Evolutionary conservation across 2,797 vertebrate genomes (phyloP).

Genomic region (Chrosomus eos): DNA sequence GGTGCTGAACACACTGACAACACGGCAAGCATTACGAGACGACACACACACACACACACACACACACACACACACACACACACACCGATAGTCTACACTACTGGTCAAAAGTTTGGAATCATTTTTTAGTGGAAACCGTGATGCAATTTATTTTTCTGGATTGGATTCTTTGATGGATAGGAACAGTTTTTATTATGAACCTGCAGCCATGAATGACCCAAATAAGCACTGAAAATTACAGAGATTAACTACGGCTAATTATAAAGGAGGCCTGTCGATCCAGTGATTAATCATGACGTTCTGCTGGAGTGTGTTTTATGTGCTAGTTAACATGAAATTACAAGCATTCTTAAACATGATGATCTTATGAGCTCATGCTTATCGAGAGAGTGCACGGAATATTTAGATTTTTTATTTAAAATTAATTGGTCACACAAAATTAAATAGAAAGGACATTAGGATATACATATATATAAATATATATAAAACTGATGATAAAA

Average conservation of each 20-base stretch:
- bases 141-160: not conserved
- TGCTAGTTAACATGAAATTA: not conserved
- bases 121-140: not conserved
- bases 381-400: not conserved
- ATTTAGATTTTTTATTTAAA: not conserved
- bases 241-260: not conserved
- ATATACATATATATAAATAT: not conserved
- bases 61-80: too few species aligned
- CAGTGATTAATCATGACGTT: not conserved
- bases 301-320: not conserved
- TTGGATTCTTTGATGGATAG: not conserved
- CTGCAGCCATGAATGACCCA: not conserved
- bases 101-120: too few species aligned
- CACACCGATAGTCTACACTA: too few species aligned
- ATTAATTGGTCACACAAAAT: not conserved
- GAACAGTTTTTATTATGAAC: not conserved
- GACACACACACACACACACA: too few species aligned
- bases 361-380: not conserved
- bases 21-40: not conserved
- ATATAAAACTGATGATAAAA: not conserved
- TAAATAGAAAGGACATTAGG: not conserved
- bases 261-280: not conserved
- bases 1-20: conserved; percentile 49
- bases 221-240: not conserved
- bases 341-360: not conserved